phyloP scores from a whole-genome alignment of 2,888 invertebrate genomes.

The Orchesellides sinensis region DNA sequence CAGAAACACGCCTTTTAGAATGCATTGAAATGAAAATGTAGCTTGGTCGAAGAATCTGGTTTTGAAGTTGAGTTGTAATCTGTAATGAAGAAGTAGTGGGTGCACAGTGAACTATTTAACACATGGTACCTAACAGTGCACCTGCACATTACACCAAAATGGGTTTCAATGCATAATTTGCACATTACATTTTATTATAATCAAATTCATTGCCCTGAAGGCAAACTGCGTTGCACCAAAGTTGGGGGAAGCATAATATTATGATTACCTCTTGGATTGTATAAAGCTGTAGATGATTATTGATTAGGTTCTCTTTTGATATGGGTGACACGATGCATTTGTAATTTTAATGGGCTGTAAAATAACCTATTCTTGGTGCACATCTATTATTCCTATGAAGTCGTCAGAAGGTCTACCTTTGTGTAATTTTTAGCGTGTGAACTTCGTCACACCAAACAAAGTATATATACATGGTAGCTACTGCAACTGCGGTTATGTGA shows the following conservation, averaged over 20 bases:
- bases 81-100: background rate
- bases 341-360: background rate
- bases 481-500: background rate
- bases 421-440: background rate
- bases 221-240: too few species aligned
- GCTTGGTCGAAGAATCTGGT: too few species aligned
- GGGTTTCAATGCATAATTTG: conserved; percentile 17
- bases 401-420: background rate
- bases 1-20: too few species aligned
- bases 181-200: conserved; percentile 6
- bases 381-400: background rate
- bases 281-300: too few species aligned
- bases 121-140: background rate
- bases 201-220: conserved; percentile 14
- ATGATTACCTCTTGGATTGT: too few species aligned
- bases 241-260: too few species aligned
- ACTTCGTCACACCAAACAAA: background rate
- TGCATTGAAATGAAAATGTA: too few species aligned
- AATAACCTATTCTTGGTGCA: background rate
- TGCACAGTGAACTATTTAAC: background rate
- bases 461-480: background rate
- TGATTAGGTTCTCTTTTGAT: background rate
- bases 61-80: background rate
- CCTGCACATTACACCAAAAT: conserved; percentile 6
- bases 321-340: background rate